Percentiles rank a stretch among this genome's conserved stretches.
Evolutionary conservation across 2,888 invertebrate genomes (phyloP).

Genomic region (Chrysopilus asiliformis): DNA sequence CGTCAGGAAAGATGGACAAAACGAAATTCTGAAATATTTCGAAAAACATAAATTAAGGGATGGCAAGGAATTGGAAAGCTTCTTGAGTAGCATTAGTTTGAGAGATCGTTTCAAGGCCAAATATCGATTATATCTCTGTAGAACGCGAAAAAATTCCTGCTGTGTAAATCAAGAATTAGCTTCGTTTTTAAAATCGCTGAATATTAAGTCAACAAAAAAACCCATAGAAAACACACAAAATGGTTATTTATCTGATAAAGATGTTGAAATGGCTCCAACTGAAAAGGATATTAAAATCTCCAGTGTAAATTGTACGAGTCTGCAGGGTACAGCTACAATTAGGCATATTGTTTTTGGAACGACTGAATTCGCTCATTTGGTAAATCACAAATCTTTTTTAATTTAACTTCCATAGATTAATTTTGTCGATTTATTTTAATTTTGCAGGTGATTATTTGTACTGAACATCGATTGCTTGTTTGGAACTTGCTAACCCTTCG

Average conservation of each 20-base stretch:
- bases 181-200: conserved; percentile 23
- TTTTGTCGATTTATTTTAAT: too few relatives aligned
- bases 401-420: not conserved
- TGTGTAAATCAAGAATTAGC: conserved; percentile 20
- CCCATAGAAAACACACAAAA: not conserved
- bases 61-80: conserved; percentile 3
- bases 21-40: conserved; percentile 15
- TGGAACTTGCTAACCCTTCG: conserved; percentile 55
- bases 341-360: conserved; percentile 30
- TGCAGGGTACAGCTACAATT: conserved; percentile 23
- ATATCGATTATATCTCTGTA: conserved; percentile 19
- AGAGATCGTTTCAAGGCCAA: conserved; percentile 30
- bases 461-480: conserved; percentile 41
- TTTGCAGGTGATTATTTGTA: conserved; percentile 31
- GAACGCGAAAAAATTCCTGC: conserved; percentile 18
- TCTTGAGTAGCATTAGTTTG: conserved; percentile 18
- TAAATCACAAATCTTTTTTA: conserved; percentile 10
- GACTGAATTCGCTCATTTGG: conserved; percentile 29
- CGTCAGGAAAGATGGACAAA: conserved; percentile 18
- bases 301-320: not conserved
- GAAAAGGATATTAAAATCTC: conserved; percentile 1
- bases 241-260: not conserved
- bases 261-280: conserved; percentile 2
- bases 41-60: too few relatives aligned
- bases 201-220: conserved; percentile 14